phyloP scores from a whole-genome alignment of 2,113 vertebrate species.

The Thunnus maccoyii region DNA sequence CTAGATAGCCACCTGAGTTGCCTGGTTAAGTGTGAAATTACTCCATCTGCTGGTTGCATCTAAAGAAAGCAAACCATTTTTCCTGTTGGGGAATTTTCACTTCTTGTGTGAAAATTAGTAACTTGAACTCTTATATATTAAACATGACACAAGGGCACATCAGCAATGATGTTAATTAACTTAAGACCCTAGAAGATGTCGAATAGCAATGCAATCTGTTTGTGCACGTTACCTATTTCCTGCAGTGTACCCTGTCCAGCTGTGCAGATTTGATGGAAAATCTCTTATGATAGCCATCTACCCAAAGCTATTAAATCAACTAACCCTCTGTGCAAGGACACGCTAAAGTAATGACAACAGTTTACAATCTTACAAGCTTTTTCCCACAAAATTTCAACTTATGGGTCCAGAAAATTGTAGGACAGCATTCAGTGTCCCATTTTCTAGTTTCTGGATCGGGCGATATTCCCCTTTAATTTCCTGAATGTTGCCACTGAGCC shows the following conservation, averaged over 20 bases:
- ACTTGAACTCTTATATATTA: slow-evolving; percentile 1
- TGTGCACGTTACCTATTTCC: neutral
- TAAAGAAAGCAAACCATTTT: neutral
- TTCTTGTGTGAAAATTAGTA: no score
- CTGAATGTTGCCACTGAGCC: slow-evolving; percentile 26
- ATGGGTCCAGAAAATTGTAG: neutral
- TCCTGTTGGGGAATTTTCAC: no score
- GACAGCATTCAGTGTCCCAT: neutral
- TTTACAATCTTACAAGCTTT: neutral
- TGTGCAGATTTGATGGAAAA: slow-evolving; percentile 38
- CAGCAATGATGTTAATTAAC: neutral
- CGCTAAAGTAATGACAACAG: neutral
- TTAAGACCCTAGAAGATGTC: neutral
- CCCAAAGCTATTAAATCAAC: slow-evolving; percentile 30
- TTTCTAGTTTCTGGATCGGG: slow-evolving; percentile 1
- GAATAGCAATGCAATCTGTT: neutral
- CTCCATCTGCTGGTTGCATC: neutral
- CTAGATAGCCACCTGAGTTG: neutral
- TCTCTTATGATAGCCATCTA: slow-evolving; percentile 36
- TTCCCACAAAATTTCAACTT: neutral
- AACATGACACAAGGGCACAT: neutral
- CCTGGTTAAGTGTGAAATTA: neutral
- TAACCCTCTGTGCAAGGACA: slow-evolving; percentile 4
- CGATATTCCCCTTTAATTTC: slow-evolving; percentile 34
- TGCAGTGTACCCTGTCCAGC: slow-evolving; percentile 23